Conservation (phyloP, 2,113 vertebrate genomes). For the Myotis davidii region DNA sequence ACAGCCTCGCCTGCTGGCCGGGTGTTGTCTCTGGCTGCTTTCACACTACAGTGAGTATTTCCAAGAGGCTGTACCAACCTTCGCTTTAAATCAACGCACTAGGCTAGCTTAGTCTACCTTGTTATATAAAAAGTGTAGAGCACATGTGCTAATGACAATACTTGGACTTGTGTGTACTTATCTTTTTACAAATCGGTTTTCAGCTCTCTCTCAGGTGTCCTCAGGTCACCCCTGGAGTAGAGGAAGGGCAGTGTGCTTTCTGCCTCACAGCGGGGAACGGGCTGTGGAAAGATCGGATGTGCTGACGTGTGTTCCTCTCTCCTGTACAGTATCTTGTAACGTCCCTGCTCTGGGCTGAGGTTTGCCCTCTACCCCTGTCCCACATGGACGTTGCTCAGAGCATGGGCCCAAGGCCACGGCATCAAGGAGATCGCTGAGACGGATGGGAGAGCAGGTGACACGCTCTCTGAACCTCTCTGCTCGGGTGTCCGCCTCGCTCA, state of each 20-base stretch:
- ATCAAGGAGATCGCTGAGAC: neutral
- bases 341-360: neutral
- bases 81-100: too few species aligned
- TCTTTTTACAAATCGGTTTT: too few species aligned
- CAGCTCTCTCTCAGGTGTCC: too few species aligned
- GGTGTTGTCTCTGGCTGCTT: too few species aligned
- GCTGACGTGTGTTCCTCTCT: neutral
- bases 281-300: neutral
- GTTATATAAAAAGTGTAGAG: too few species aligned
- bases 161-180: too few species aligned
- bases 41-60: too few species aligned
- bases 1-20: too few species aligned
- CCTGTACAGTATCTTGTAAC: conserved; percentile 3
- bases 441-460: neutral
- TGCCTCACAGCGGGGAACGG: neutral
- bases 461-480: neutral
- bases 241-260: neutral
- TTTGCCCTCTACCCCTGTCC: conserved; percentile 59
- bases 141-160: too few species aligned
- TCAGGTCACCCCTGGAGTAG: too few species aligned
- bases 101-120: too few species aligned
- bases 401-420: neutral
- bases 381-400: conserved; percentile 41
- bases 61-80: too few species aligned
- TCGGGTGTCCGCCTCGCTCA: neutral